Evolutionary conservation across 1,140 invertebrate genomes (phyloP).

Genomic region (Atta texana): DNA sequence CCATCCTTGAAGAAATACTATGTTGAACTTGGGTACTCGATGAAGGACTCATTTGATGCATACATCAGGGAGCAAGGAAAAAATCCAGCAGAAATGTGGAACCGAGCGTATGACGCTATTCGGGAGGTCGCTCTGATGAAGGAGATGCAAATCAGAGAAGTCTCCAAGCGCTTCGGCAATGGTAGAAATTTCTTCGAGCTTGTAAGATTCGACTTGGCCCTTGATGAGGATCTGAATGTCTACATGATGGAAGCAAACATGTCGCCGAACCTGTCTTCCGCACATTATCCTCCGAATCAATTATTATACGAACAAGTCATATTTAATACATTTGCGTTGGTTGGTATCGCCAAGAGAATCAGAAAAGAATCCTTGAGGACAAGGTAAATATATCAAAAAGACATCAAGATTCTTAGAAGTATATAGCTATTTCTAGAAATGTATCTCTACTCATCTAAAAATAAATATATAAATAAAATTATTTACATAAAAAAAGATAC

Average conservation of each 20-base stretch:
- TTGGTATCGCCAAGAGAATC: conserved; percentile 90
- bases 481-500: neutral
- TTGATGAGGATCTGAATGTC: conserved; percentile 95
- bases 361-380: conserved; percentile 79
- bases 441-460: conserved; percentile 25
- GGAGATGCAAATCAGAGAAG: conserved; percentile 89
- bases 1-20: conserved; percentile 94
- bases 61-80: conserved; percentile 91
- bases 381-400: conserved; percentile 79
- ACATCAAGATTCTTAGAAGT: conserved; percentile 20
- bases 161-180: conserved; percentile 83
- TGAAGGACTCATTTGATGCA: conserved; percentile 95
- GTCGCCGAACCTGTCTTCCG: conserved; percentile 98
- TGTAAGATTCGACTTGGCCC: conserved; percentile 96
- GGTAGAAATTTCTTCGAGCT: conserved; percentile 96
- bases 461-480: conserved; percentile 29
- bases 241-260: conserved; percentile 98
- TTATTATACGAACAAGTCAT: conserved; percentile 97
- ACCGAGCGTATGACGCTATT: conserved; percentile 93
- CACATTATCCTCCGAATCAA: conserved; percentile 95
- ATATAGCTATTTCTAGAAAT: conserved; percentile 13
- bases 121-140: conserved; percentile 91
- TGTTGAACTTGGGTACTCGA: conserved; percentile 91
- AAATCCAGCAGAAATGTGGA: conserved; percentile 92
- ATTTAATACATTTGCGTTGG: conserved; percentile 93